Evolutionary conservation across 2,113 vertebrate species (phyloP).

Genomic region (Chloroceryle aenea): DNA sequence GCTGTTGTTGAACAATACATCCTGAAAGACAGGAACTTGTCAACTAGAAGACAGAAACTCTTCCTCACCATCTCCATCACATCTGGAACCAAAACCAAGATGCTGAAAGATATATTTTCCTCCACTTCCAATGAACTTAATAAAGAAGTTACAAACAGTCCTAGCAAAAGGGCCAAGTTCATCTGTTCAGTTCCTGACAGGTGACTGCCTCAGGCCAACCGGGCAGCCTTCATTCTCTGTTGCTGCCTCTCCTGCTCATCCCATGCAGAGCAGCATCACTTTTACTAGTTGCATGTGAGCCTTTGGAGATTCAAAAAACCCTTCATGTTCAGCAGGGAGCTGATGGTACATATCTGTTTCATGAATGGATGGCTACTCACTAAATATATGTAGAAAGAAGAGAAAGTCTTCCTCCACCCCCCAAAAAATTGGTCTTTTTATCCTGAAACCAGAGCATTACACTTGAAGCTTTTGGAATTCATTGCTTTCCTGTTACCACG

Average conservation of each 20-base stretch:
- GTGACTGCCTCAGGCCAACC: neutral
- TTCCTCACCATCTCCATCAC: neutral
- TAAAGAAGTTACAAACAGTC: neutral
- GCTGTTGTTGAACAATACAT: neutral
- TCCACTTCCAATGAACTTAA: neutral
- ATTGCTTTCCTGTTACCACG: neutral
- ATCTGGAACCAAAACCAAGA: neutral
- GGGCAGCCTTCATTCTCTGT: neutral
- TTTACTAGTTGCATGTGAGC: neutral
- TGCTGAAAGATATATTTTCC: neutral
- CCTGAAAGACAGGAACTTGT: neutral
- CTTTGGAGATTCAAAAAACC: neutral
- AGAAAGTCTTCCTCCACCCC: rapidly evolving
- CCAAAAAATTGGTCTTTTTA: neutral
- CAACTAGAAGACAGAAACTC: neutral
- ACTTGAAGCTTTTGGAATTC: neutral
- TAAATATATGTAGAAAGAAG: neutral
- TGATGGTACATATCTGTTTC: neutral
- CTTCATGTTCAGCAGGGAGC: neutral
- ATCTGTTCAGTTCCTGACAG: neutral
- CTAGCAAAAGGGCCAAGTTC: neutral
- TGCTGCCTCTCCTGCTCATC: neutral
- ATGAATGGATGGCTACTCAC: neutral
- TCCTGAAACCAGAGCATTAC: neutral
- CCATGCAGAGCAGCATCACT: neutral